Base-by-base conservation (phyloP, 2,113 vertebrate genomes). In the Stomatorhinus ivindoensis region DNA sequence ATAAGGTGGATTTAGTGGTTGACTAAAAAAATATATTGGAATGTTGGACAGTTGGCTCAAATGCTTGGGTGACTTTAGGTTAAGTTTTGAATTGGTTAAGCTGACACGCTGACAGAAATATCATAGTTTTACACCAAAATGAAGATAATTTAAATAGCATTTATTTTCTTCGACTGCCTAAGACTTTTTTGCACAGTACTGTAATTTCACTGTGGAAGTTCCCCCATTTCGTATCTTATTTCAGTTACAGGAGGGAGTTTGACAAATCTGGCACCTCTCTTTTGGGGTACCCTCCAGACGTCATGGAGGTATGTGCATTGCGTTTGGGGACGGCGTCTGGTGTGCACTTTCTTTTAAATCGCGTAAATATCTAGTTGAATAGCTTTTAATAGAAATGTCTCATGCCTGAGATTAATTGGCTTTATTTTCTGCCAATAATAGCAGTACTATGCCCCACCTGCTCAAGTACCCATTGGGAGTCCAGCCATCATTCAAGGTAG, bases 201-300 rank as follows among this genome's bases (percentile, higher is more conserved):
- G 39, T 83, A 6, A 88, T 76, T 76, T 39, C 3, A 17, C 27
- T 31, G 27, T 76, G 13, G 69, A 76, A 39, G 39, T 76, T 31
- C 4, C 13, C 10, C 31, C 31, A 3, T 55, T 9, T 87, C 80
- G 5, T 80, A 5, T 19, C 1, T 19, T 55, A 84, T 84, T 84
- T 46, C 69, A 96, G 95, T 91, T 94, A 95, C 91, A 94, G 89
- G 89, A 94, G 89, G 92, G 95, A 96, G 9, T 88, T 87, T 90
- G 95, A 96, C 48, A 95, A 95, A 91, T 88, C 94, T 19, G 93
- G 90, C 85, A 89, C 85, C n/a, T 96, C 94, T 82, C 92, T 95
- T 9, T 92, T 95, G 69, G 95, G 95, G 0, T 93, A 86, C 76
- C 95, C 94, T 87, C 92, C 95, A 47, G 94, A 95, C 85, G 88